Percentiles rank a stretch among this genome's conserved stretches.
These are phyloP conservation scores for Cataglyphis altisquamis DNA, from an alignment of 2,888 invertebrate genomes.

Conservation along the genomic window DNA sequence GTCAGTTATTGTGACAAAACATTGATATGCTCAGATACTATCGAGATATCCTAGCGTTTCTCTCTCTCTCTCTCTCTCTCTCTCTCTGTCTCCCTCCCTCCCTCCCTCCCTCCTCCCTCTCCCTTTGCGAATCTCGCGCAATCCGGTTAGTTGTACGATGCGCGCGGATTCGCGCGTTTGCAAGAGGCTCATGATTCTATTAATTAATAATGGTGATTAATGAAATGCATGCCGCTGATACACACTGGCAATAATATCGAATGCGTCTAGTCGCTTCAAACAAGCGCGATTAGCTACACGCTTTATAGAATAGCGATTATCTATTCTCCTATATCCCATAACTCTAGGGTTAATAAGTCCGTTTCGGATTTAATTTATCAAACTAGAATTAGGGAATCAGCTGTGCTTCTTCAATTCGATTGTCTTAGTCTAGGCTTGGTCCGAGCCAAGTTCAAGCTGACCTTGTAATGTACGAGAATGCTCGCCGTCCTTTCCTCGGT, in stretches of 20 bases:
- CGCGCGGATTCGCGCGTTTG: constrained; percentile 3
- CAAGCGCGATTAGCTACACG: constrained; percentile 42
- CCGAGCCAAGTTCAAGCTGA: background rate
- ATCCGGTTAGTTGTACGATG: constrained; percentile 16
- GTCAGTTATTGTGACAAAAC: background rate
- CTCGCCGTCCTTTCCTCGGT: background rate
- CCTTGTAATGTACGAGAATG: background rate
- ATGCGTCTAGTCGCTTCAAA: constrained; percentile 11
- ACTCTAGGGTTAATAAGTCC: constrained; percentile 40
- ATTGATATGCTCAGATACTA: background rate
- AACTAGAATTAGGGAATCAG: background rate
- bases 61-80: no score
- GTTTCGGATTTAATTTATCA: constrained; percentile 19
- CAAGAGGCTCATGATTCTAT: constrained; percentile 38
- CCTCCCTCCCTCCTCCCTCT: no score
- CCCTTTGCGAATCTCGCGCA: background rate
- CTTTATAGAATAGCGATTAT: constrained; percentile 16
- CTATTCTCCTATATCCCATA: constrained; percentile 7
- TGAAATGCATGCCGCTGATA: constrained; percentile 35
- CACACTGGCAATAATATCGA: constrained; percentile 45
- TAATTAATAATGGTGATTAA: constrained; percentile 52
- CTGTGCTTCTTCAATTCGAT: constrained; percentile 21
- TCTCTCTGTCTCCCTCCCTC: no score
- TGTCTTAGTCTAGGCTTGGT: background rate
- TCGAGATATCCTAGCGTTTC: constrained; percentile 16